A percentile compares a stretch with the other conserved stretches of the same genome.
Evolutionary conservation across 2,113 vertebrate species (phyloP).

Genomic region (Tychaedon coryphoeus): DNA sequence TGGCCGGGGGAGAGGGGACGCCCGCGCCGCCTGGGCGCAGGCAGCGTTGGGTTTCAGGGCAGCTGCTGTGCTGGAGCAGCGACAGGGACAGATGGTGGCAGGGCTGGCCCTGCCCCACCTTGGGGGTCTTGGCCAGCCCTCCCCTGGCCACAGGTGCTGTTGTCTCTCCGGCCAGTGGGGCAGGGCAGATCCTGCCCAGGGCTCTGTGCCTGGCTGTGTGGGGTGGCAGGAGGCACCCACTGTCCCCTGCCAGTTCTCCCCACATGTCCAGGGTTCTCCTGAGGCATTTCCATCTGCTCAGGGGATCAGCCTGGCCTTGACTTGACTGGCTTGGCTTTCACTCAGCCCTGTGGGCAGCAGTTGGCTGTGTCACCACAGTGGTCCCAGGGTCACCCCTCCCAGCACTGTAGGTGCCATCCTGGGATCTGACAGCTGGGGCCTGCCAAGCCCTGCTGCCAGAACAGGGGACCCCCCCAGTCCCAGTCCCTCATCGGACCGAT

Average conservation of each 20-base stretch:
- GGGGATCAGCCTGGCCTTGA: neutral
- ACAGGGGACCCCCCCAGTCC: neutral
- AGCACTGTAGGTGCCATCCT: neutral
- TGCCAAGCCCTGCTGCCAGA: neutral
- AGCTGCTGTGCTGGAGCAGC: slow-evolving; percentile 22
- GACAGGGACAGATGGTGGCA: slow-evolving; percentile 51
- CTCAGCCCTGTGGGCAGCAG: accelerated
- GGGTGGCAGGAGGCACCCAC: neutral
- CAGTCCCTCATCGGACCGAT: accelerated
- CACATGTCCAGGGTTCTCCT: accelerated
- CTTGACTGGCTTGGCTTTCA: neutral
- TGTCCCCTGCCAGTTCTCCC: neutral
- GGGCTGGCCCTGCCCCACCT: neutral
- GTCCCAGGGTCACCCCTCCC: neutral
- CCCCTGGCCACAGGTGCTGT: neutral
- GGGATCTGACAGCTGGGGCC: neutral
- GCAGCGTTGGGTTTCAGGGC: slow-evolving; percentile 61
- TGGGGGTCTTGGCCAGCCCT: neutral
- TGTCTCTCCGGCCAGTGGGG: accelerated
- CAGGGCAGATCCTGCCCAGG: neutral
- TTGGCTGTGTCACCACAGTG: neutral
- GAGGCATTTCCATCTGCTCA: neutral
- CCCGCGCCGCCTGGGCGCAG: neutral
- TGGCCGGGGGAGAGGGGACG: neutral
- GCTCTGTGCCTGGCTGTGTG: neutral